Evolutionary conservation across 2,113 vertebrate species (phyloP), one percentile per base, ranked within the genome.

Genomic region (Gasterosteus aculeatus): DNA sequence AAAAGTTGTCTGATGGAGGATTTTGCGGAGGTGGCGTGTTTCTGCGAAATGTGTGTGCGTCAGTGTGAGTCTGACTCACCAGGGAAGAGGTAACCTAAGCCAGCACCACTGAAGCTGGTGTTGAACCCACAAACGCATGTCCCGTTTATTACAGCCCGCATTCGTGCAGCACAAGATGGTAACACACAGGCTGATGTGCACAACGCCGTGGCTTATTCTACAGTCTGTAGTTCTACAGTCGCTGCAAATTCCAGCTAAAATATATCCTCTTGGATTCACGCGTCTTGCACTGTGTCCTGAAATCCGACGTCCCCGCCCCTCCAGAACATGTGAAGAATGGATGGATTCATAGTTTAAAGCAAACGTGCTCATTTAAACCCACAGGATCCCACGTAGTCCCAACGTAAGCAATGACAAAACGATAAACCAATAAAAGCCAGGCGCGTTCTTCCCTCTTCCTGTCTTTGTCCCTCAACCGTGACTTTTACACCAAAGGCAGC

Each of bases 11-110:
- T 54, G 63, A 46, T 8, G 4, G 66, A 47, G 18, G 18, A 67
- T 46, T 26, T 5, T 46, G 41, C 11, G n/a, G 69, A 74, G 74
- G 72, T 75, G 57, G 31, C 26, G 22, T 3, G 41, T 12, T 29
- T 54, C 19, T 57, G n/a, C 15, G 31, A 57, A n/a, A 10, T 63
- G 31, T 54, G 11, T 71, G 42, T 42, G 58, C 26, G 59, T 80
- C 38, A 54, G 61, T 62, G 35, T 39, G 39, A 65, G 66, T 74
- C 41, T 77, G 74, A 83, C 56, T 75, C 78, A 87, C n/a, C 47
- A 53, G 65, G 18, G 56, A 79, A 64, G 62, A 72, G 54, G 29
- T 68, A 68, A 69, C 10, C 19, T 11, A 64, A 42, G 33, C 41
- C 35, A 5, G 35, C 35, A 38, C 7, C 35, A 38, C 35, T 38